Percentiles rank a stretch among this genome's conserved stretches.
These are phyloP conservation scores for Oikopleura vanhoeffeni DNA, from an alignment of 23 tunicate genomes.

Conservation along the genomic window DNA sequence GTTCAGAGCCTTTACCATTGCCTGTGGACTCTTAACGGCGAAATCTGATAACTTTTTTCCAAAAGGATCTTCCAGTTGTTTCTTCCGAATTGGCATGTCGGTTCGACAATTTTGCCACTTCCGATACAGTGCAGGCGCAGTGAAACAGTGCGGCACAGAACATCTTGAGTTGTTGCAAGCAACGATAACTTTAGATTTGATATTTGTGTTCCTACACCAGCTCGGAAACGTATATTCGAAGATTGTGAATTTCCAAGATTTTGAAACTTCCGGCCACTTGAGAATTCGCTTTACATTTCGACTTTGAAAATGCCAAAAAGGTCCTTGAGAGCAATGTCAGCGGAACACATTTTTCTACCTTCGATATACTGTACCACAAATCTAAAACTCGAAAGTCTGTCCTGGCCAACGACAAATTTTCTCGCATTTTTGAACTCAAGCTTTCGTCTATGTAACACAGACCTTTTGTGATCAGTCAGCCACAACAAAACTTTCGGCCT, in stretches of 20 bases:
- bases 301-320: too few species aligned
- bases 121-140: background rate
- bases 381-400: background rate
- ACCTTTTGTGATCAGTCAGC: background rate
- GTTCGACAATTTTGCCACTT: background rate
- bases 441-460: background rate
- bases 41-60: background rate
- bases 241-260: background rate
- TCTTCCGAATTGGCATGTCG: background rate
- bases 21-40: background rate
- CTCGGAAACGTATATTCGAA: background rate
- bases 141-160: background rate
- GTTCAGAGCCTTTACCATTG: background rate
- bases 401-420: constrained; percentile 3
- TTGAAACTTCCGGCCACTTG: too few species aligned
- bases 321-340: background rate
- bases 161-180: background rate
- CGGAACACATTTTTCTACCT: background rate
- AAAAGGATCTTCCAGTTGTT: background rate
- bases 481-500: background rate
- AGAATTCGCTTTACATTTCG: too few species aligned
- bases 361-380: background rate
- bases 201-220: too few species aligned
- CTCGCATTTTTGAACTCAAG: background rate
- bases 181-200: background rate